A percentile compares a stretch with the other conserved stretches of the same genome.
Conservation (phyloP, 2,113 vertebrate species). For the Todiramphus chloris region DNA sequence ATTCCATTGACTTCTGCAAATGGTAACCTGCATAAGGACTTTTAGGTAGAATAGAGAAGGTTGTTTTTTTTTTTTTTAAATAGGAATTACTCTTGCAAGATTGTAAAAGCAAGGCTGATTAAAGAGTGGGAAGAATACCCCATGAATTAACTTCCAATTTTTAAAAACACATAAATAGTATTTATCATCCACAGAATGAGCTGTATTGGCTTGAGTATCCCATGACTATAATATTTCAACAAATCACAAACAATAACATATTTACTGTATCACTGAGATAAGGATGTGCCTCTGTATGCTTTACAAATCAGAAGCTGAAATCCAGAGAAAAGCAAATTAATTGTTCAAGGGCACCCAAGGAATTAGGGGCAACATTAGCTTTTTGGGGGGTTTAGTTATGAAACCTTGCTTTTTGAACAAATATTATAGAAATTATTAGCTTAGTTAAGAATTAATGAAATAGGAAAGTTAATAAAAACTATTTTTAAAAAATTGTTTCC, state of each 20-base stretch:
- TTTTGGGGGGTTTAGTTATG: not conserved
- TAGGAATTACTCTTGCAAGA: not conserved
- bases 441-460: not conserved
- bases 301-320: not conserved
- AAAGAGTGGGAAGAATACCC: not conserved
- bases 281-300: not conserved
- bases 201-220: not conserved
- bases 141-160: not conserved
- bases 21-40: not conserved
- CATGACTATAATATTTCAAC: not conserved
- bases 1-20: not conserved
- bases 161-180: not conserved
- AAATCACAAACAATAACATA: not conserved
- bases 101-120: not conserved
- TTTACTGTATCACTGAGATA: not conserved
- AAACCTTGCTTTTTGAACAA: not conserved
- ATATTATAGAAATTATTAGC: not conserved
- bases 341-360: not conserved
- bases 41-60: not conserved
- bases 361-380: not conserved
- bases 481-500: not conserved
- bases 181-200: not conserved
- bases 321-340: not conserved
- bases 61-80: not conserved
- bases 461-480: not conserved